Percentiles rank a stretch among this genome's conserved stretches.
Conservation (phyloP, 2,888 invertebrate genomes). For the Candidula unifasciata region DNA sequence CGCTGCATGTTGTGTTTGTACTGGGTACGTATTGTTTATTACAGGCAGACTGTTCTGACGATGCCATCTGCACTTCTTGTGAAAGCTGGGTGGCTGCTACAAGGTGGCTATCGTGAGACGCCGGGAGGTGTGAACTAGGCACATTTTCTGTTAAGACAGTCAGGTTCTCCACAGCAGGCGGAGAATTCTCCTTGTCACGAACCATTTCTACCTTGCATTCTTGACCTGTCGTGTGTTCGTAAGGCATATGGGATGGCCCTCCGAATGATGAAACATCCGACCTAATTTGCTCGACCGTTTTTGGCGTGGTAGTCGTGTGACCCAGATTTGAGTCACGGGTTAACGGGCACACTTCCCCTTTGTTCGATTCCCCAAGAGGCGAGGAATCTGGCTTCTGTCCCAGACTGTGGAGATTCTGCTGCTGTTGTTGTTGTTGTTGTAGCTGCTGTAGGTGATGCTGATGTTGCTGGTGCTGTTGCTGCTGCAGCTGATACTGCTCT, state of each 20-base stretch:
- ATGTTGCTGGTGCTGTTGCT: constrained; percentile 40
- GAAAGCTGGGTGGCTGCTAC: constrained; percentile 21
- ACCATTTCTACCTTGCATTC: not conserved
- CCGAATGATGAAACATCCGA: not conserved
- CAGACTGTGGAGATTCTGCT: not conserved
- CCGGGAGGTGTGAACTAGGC: not conserved
- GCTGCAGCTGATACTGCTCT: constrained; percentile 49
- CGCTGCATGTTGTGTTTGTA: constrained; percentile 22
- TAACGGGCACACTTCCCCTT: constrained; percentile 43
- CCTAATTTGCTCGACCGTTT: constrained; percentile 30
- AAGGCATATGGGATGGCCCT: not conserved
- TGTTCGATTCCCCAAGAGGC: constrained; percentile 12
- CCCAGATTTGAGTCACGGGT: constrained; percentile 51
- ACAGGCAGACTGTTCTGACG: not conserved
- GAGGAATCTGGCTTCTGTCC: not conserved
- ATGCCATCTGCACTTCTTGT: constrained; percentile 27
- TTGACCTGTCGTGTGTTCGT: constrained; percentile 9
- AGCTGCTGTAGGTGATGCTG: constrained; percentile 47
- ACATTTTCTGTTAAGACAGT: constrained; percentile 24
- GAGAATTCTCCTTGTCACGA: constrained; percentile 56
- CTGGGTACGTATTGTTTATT: not conserved
- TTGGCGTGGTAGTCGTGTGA: constrained; percentile 42
- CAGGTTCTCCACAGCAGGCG: constrained; percentile 47
- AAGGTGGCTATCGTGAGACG: not conserved
- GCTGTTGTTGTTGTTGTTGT: constrained; percentile 49